Conservation (phyloP, 2,113 vertebrate species). For the Poeciliopsis retropinna region DNA sequence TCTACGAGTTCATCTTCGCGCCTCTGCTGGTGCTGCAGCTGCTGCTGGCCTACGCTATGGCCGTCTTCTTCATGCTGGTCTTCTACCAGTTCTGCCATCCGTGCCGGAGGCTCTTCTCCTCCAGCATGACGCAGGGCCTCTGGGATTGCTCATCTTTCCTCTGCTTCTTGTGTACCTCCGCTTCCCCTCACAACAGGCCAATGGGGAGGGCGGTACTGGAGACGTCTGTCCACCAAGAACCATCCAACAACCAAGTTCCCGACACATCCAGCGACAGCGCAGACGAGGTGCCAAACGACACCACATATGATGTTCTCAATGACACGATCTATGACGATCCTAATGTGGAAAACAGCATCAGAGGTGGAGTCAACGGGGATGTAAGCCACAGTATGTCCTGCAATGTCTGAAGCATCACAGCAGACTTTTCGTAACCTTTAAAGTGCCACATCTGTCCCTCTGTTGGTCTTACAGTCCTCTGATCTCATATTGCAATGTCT, state of each 20-base stretch:
- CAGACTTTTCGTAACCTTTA: conserved; percentile 25
- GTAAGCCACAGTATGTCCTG: conserved; percentile 70
- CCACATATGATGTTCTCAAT: conserved; percentile 43
- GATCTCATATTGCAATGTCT: conserved; percentile 24
- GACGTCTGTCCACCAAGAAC: conserved; percentile 51
- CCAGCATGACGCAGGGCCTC: conserved; percentile 84
- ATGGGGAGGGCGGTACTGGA: conserved; percentile 67
- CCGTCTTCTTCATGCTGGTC: conserved; percentile 93
- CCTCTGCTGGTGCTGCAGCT: conserved; percentile 89
- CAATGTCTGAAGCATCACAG: conserved; percentile 64
- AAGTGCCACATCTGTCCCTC: conserved; percentile 67
- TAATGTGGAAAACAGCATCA: conserved; percentile 6
- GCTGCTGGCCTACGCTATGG: conserved; percentile 86
- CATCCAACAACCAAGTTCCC: conserved; percentile 44
- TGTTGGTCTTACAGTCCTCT: conserved; percentile 30
- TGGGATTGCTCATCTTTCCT: conserved; percentile 82
- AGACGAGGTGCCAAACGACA: conserved; percentile 54
- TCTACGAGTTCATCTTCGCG: conserved; percentile 87
- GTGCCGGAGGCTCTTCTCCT: conserved; percentile 91
- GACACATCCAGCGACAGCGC: conserved; percentile 62
- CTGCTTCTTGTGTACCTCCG: conserved; percentile 68
- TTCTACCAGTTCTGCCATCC: conserved; percentile 98
- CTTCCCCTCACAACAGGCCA: conserved; percentile 38
- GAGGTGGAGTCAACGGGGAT: conserved; percentile 67
- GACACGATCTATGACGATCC: conserved; percentile 54